These are phyloP conservation scores for Achlya flavicornis DNA, from an alignment of 2,888 invertebrate species.

Conservation along the genomic window DNA sequence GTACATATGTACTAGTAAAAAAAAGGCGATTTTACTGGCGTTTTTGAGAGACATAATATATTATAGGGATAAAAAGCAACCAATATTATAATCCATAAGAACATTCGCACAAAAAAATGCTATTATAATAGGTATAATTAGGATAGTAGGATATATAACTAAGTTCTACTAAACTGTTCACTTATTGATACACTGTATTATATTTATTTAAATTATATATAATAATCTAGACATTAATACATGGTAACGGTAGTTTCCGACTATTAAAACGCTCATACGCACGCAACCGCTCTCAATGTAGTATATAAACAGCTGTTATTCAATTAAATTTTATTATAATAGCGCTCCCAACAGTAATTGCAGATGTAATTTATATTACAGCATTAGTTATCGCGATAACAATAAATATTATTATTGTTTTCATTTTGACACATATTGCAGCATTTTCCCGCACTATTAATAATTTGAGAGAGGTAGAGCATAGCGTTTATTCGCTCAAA, in stretches of 20 bases:
- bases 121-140: too few species aligned
- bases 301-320: slow-evolving; percentile 41
- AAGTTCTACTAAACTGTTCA: too few species aligned
- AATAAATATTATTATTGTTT: neutral
- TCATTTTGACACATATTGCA: too few species aligned
- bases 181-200: slow-evolving; percentile 14
- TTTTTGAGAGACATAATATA: too few species aligned
- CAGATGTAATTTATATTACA: slow-evolving; percentile 17
- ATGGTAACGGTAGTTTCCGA: slow-evolving; percentile 17
- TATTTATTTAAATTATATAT: slow-evolving; percentile 18
- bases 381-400: neutral
- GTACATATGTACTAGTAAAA: too few species aligned
- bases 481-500: too few species aligned
- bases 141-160: too few species aligned
- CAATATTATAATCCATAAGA: too few species aligned
- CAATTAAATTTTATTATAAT: slow-evolving; percentile 48
- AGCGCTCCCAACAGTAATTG: slow-evolving; percentile 27
- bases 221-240: slow-evolving; percentile 18
- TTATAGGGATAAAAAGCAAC: too few species aligned
- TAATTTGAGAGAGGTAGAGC: too few species aligned
- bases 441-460: neutral
- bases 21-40: too few species aligned
- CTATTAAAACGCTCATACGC: slow-evolving; percentile 41
- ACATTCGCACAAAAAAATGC: too few species aligned
- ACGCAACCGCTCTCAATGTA: slow-evolving; percentile 41